Evolutionary conservation across 1,140 invertebrate species (phyloP).

Genomic region (Mesaphorura yosii): DNA sequence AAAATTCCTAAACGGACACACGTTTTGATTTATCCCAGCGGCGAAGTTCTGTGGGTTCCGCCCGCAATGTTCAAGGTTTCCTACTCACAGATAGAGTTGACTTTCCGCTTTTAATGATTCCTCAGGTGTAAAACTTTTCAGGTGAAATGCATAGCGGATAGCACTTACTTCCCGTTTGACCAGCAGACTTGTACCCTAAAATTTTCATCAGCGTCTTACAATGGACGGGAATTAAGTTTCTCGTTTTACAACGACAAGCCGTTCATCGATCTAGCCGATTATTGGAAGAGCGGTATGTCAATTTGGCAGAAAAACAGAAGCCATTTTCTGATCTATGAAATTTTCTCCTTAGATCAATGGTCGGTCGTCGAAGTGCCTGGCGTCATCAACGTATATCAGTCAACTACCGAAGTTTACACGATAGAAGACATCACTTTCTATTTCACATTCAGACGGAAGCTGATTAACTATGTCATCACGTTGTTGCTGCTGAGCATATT

Average conservation of each 20-base stretch:
- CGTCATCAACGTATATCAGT: neutral
- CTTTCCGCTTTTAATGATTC: no score
- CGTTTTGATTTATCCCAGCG: neutral
- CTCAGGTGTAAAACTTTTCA: no score
- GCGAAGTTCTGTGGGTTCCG: neutral
- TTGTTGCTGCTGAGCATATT: neutral
- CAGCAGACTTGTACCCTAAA: neutral
- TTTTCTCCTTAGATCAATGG: neutral
- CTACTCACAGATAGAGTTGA: no score
- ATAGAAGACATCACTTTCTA: neutral
- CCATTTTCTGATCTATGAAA: neutral
- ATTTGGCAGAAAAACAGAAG: neutral
- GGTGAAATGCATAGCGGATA: neutral
- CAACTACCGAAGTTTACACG: neutral
- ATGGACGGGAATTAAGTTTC: neutral
- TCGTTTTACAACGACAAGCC: neutral
- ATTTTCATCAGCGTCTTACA: neutral
- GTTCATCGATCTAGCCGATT: neutral
- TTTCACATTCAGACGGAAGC: neutral
- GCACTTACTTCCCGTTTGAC: slow-evolving; percentile 4
- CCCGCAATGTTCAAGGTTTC: neutral
- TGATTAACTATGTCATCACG: neutral
- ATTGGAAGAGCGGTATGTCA: neutral
- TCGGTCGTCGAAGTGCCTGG: neutral
- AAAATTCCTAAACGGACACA: no score